Evolutionary conservation across 2,797 vertebrate genomes (phyloP).

Genomic region (Mionectes olivaceus): DNA sequence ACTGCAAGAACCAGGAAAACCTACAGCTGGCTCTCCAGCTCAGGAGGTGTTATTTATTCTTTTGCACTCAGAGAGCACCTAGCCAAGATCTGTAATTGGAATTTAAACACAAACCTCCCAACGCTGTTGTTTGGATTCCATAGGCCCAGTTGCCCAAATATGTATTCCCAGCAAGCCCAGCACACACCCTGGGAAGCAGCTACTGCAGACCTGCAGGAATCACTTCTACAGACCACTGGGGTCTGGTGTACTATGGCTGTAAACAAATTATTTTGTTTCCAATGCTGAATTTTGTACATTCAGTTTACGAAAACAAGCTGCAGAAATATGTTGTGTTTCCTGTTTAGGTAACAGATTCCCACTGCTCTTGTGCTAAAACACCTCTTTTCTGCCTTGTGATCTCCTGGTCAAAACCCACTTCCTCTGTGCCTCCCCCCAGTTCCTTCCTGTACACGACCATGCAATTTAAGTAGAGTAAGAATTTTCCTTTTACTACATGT

Average conservation of each 20-base stretch:
- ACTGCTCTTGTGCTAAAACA: background rate
- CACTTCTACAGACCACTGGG: background rate
- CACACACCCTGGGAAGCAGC: background rate
- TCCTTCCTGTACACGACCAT: background rate
- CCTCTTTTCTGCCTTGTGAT: background rate
- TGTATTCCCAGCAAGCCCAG: background rate
- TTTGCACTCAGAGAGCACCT: background rate
- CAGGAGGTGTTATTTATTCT: background rate
- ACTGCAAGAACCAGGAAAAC: background rate
- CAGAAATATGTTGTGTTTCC: background rate
- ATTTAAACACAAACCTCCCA: slow-evolving; percentile 21
- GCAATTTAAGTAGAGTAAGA: background rate
- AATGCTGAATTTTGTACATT: background rate
- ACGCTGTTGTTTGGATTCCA: background rate
- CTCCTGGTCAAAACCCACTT: background rate
- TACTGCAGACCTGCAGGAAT: background rate
- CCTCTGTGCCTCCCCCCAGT: background rate
- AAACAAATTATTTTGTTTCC: background rate
- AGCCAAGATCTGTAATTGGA: background rate
- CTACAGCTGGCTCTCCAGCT: background rate
- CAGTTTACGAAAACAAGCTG: background rate
- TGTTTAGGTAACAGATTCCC: background rate
- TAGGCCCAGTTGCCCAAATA: background rate
- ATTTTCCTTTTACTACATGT: background rate
- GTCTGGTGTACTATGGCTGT: accelerated